Percentiles rank a stretch among this genome's conserved stretches.
Evolutionary conservation across 2,797 vertebrate species (phyloP).

Genomic region (Lagodon rhomboides): DNA sequence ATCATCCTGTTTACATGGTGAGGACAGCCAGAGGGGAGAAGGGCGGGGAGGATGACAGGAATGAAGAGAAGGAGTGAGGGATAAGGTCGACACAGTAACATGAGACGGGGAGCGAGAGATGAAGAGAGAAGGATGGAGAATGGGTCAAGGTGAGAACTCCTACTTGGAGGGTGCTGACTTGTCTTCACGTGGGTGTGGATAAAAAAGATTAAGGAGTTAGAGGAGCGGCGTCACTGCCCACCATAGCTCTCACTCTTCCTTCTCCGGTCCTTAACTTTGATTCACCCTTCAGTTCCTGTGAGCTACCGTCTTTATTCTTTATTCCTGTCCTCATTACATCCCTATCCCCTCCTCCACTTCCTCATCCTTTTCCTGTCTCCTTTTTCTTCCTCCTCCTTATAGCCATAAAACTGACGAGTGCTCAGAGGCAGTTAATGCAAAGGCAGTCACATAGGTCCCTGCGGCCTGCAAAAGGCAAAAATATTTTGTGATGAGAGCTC

Average conservation of each 20-base stretch:
- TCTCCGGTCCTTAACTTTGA: slow-evolving; percentile 33
- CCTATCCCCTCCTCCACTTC: slow-evolving; percentile 62
- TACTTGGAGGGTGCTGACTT: slow-evolving; percentile 63
- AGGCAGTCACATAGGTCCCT: not conserved
- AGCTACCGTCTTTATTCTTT: slow-evolving; percentile 44
- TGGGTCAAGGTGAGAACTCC: slow-evolving; percentile 69
- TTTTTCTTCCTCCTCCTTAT: slow-evolving; percentile 51
- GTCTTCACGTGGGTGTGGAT: slow-evolving; percentile 60
- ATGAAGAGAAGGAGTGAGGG: slow-evolving; percentile 38
- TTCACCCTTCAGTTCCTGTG: slow-evolving; percentile 53
- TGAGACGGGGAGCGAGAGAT: slow-evolving; percentile 42
- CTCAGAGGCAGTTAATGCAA: not conserved
- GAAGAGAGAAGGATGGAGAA: slow-evolving; percentile 34
- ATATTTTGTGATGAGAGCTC: slow-evolving; percentile 33
- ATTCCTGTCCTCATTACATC: slow-evolving; percentile 56
- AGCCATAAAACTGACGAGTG: slow-evolving; percentile 25
- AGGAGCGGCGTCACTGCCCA: slow-evolving; percentile 27
- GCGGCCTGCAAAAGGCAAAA: slow-evolving; percentile 18
- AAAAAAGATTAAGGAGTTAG: slow-evolving; percentile 59
- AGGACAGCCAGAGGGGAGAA: slow-evolving; percentile 34
- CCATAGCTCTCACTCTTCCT: slow-evolving; percentile 34
- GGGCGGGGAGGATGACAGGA: slow-evolving; percentile 29
- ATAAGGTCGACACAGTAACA: slow-evolving; percentile 53
- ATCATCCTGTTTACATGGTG: slow-evolving; percentile 49
- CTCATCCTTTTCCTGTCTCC: slow-evolving; percentile 69